Percentiles rank a stretch among this genome's conserved stretches.
Conservation (phyloP, 2,888 invertebrate genomes). For the Leptinotarsa peninsularis region DNA sequence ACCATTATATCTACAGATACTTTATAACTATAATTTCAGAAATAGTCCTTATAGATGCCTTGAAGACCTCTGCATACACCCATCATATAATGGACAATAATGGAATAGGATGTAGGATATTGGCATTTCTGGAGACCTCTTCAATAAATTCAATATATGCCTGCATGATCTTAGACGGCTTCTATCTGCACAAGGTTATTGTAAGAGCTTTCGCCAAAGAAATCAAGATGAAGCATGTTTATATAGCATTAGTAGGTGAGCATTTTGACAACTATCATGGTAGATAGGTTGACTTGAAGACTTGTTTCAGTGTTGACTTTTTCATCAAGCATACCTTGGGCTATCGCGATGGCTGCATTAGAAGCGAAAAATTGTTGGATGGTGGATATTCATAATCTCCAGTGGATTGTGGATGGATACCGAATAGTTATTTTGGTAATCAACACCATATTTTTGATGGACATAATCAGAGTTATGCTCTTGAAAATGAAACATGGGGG, state of each 20-base stretch:
- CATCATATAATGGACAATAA: constrained; percentile 67
- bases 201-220: constrained; percentile 74
- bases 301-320: constrained; percentile 64
- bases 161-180: constrained; percentile 77
- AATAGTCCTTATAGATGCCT: constrained; percentile 71
- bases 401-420: constrained; percentile 74
- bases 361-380: constrained; percentile 74
- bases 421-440: constrained; percentile 70
- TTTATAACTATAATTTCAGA: constrained; percentile 46
- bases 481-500: constrained; percentile 73
- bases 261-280: background rate
- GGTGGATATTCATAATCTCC: constrained; percentile 69
- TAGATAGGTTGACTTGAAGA: background rate
- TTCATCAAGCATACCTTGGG: constrained; percentile 71
- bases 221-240: constrained; percentile 27
- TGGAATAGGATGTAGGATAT: constrained; percentile 68
- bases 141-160: constrained; percentile 74
- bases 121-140: constrained; percentile 70
- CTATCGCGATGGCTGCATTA: constrained; percentile 67
- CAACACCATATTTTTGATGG: constrained; percentile 73
- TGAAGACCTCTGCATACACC: constrained; percentile 66
- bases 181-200: constrained; percentile 75
- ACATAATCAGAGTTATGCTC: constrained; percentile 75
- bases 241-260: constrained; percentile 31
- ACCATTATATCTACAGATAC: too few relatives aligned